phyloP scores from a whole-genome alignment of 2,888 invertebrate genomes.

The Coenonympha arcania region DNA sequence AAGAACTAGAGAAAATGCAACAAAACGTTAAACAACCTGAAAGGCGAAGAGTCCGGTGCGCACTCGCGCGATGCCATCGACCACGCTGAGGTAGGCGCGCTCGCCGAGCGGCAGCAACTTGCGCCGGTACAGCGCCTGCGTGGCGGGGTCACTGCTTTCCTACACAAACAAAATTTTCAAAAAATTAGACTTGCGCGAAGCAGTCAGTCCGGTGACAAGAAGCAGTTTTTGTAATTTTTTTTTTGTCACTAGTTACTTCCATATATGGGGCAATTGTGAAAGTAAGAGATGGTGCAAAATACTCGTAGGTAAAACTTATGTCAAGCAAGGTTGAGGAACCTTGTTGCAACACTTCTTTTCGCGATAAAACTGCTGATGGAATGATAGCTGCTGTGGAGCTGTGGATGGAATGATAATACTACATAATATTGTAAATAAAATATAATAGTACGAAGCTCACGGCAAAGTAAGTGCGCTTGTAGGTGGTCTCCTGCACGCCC shows the following conservation, averaged over 20 bases:
- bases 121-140: constrained; percentile 65
- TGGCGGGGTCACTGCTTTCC: constrained; percentile 72
- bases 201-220: too few species aligned
- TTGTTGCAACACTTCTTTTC: background rate
- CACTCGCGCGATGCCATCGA: constrained; percentile 71
- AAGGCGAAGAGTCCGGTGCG: constrained; percentile 74
- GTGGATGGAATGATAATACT: too few species aligned
- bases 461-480: constrained; percentile 73
- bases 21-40: constrained; percentile 47
- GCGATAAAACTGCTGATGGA: too few species aligned
- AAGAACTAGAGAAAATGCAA: too few species aligned
- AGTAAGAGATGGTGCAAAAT: too few species aligned
- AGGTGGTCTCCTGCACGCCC: constrained; percentile 75
- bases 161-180: constrained; percentile 30
- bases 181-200: background rate
- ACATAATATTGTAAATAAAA: too few species aligned
- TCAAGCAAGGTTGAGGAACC: too few species aligned
- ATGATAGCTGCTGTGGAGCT: too few species aligned
- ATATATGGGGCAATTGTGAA: too few species aligned
- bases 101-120: constrained; percentile 74
- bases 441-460: constrained; percentile 36
- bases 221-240: too few species aligned
- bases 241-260: too few species aligned
- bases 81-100: constrained; percentile 66
- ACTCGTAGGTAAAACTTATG: too few species aligned